A percentile compares a stretch with the other conserved stretches of the same genome.
phyloP scores from a whole-genome alignment of 2,797 vertebrate genomes.

The Scomberomorus guttatus region DNA sequence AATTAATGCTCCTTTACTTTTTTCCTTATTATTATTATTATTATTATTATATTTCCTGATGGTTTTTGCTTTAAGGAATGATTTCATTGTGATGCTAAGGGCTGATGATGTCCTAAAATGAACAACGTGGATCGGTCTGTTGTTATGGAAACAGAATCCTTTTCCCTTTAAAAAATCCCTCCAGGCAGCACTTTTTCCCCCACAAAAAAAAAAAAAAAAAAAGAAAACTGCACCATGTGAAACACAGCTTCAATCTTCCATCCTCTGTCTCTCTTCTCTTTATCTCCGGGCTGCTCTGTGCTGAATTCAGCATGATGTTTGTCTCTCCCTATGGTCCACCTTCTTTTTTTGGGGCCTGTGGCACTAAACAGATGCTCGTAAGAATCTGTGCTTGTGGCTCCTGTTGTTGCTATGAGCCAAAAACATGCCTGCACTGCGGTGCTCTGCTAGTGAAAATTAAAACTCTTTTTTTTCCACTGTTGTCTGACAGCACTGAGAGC shows the following conservation, averaged over 20 bases:
- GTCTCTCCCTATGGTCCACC: conserved; percentile 22
- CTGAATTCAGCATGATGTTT: conserved; percentile 15
- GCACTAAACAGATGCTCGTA: conserved; percentile 34
- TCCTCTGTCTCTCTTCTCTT: conserved; percentile 8
- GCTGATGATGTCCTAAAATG: conserved; percentile 32
- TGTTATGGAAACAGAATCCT: conserved; percentile 71
- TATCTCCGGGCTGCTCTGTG: conserved; percentile 4
- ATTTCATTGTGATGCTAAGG: conserved; percentile 4
- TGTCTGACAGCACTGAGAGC: conserved; percentile 31
- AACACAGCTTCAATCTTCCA: conserved; percentile 17
- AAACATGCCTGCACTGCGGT: conserved; percentile 1
- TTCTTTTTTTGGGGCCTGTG: neutral
- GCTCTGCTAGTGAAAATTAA: conserved; percentile 11
- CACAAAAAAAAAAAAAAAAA: neutral
- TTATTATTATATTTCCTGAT: no score
- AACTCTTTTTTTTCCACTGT: neutral
- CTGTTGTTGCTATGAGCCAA: conserved; percentile 22
- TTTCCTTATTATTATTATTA: no score
- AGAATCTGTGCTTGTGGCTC: conserved; percentile 25
- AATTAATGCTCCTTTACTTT: no score
- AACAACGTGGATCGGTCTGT: conserved; percentile 27
- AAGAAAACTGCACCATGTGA: neutral
- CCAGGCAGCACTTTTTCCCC: conserved; percentile 25
- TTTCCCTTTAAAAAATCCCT: conserved; percentile 36
- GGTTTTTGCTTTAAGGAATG: neutral